Evolutionary conservation across 1,140 invertebrate genomes (phyloP).

Genomic region (Ericerus pela): DNA sequence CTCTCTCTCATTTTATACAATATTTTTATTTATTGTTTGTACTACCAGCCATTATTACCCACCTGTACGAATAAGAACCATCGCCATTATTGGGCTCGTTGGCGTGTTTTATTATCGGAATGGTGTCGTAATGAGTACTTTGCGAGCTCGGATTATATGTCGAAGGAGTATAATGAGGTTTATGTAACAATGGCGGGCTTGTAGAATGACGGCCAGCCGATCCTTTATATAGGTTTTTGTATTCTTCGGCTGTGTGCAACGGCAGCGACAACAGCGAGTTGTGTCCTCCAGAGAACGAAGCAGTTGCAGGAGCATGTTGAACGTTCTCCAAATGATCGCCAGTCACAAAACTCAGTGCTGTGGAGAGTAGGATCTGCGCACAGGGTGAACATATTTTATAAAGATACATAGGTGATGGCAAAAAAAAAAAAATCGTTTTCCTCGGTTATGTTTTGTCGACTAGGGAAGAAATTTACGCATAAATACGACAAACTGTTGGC

Average conservation of each 20-base stretch:
- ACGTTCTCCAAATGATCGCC: slow-evolving; percentile 5
- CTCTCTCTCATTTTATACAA: too few relatives aligned
- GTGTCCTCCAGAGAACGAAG: neutral
- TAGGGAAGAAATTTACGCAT: too few relatives aligned
- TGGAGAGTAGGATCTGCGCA: neutral
- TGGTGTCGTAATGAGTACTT: slow-evolving; percentile 14
- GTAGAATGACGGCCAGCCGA: neutral
- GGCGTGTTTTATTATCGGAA: slow-evolving; percentile 22
- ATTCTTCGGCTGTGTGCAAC: neutral
- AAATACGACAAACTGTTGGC: too few relatives aligned
- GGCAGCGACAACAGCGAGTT: neutral
- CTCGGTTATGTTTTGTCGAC: too few relatives aligned
- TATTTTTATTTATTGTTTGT: too few relatives aligned
- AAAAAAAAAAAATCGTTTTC: too few relatives aligned
- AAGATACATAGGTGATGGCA: too few relatives aligned
- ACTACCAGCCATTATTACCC: too few relatives aligned
- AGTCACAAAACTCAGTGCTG: neutral
- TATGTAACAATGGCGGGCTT: neutral
- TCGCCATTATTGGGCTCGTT: slow-evolving; percentile 24
- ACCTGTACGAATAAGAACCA: slow-evolving; percentile 24
- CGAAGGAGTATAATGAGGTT: neutral
- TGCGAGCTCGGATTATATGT: neutral
- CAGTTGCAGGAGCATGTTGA: neutral
- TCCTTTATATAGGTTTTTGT: neutral
- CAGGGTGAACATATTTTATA: too few relatives aligned